These are phyloP conservation scores for Zootoca vivipara DNA, from an alignment of 2,113 vertebrate species.

Conservation along the genomic window DNA sequence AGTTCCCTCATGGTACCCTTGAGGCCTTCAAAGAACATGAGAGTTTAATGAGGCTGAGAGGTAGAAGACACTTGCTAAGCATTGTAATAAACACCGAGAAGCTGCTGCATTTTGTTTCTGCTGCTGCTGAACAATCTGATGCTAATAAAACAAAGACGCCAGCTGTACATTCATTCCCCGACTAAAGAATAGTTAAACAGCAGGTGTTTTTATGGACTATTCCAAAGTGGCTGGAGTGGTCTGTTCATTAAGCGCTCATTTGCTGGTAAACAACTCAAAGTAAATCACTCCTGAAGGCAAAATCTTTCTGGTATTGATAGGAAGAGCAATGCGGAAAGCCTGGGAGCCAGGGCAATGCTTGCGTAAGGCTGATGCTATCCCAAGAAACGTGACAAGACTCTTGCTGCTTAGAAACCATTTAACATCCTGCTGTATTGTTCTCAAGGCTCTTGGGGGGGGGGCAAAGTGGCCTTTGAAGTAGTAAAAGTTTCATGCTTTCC, in stretches of 20 bases:
- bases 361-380: slow-evolving; percentile 16
- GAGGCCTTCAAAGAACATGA: slow-evolving; percentile 48
- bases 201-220: slow-evolving; percentile 45
- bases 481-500: too few relatives aligned
- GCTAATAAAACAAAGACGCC: background rate
- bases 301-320: slow-evolving; percentile 44
- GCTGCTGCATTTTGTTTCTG: slow-evolving; percentile 34
- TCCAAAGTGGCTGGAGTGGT: slow-evolving; percentile 34
- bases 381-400: background rate
- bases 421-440: background rate
- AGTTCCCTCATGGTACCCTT: slow-evolving; percentile 39
- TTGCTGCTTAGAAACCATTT: background rate
- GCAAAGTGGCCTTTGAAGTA: background rate
- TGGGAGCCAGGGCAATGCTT: background rate
- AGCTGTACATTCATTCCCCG: slow-evolving; percentile 30
- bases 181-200: slow-evolving; percentile 1
- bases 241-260: slow-evolving; percentile 41
- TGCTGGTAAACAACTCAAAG: slow-evolving; percentile 53
- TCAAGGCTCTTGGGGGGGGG: background rate
- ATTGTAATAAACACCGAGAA: slow-evolving; percentile 42
- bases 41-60: slow-evolving; percentile 58
- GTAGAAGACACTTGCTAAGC: slow-evolving; percentile 44
- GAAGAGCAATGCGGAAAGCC: slow-evolving; percentile 36
- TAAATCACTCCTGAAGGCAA: slow-evolving; percentile 63
- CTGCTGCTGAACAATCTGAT: slow-evolving; percentile 41